Evolutionary conservation across 1,140 invertebrate species (phyloP), one percentile per base, ranked within the genome.

Genomic region (Drosophila truncata): DNA sequence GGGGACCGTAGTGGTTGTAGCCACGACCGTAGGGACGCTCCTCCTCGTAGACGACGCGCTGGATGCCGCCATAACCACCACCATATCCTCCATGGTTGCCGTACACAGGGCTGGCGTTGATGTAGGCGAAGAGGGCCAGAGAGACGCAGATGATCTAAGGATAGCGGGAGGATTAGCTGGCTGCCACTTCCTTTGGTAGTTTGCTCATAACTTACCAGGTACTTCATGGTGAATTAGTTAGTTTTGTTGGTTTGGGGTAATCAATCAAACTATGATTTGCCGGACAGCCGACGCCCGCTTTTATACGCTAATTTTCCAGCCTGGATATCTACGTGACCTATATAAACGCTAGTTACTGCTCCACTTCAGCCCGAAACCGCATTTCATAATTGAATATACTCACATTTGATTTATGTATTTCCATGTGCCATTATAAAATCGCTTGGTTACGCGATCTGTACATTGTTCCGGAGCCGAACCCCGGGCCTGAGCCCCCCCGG

Each of bases 251-350:
- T 80, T 87, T 82, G 47, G 85, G 54, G 35, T 67, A 90, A 90
- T 90, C 85, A 90, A 90, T 91, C 70, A 91, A 90, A 90, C 85
- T 90, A 85, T 90, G 54, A 90, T 82, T 90, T 79, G n/a, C 39
- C 37, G 46, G 70, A 25, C 70, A 14, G 16, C 33, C 44, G 58
- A 42, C 29, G 41, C 37, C 13, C 39, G 85, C 78, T 85, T 90
- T 90, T 90, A 90, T 90, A 90, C 79, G 54, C 49, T 49, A 76
- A 77, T 74, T 31, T 57, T 61, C 2, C 33, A 64, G 65, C 72
- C 74, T 73, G 61, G 81, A 85, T 67, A 70, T 60, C 76, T 85
- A 90, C 85, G 86, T 90, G 86, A 91, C 78, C 82, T 46, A 79
- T 75, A 74, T 82, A 67, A 44, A 39, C 11, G n/a, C 27, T 29